A percentile compares a stretch with the other conserved stretches of the same genome.
Evolutionary conservation across 2,797 vertebrate species (phyloP).

Genomic region (Gila robusta): DNA sequence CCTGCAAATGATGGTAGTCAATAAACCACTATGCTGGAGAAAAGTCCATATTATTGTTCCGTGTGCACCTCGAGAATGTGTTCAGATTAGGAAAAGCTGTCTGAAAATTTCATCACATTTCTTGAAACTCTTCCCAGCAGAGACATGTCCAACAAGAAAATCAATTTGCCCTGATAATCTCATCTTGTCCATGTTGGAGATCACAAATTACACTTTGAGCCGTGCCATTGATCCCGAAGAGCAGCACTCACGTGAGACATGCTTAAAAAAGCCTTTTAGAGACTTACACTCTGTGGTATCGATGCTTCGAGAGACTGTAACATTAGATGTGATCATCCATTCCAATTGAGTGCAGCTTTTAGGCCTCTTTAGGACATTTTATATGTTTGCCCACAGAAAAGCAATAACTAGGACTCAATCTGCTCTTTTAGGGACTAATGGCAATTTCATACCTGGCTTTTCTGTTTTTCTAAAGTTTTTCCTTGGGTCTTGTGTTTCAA

Average conservation of each 20-base stretch:
- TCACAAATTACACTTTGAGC: conserved; percentile 43
- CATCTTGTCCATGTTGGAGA: conserved; percentile 41
- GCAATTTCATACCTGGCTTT: conserved; percentile 16
- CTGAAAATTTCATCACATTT: conserved; percentile 28
- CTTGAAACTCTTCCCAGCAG: background rate
- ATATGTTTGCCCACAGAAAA: conserved; percentile 30
- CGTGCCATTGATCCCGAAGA: conserved; percentile 46
- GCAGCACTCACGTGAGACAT: conserved; percentile 31
- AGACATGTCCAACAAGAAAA: conserved; percentile 28
- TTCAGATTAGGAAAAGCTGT: conserved; percentile 5
- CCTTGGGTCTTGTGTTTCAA: background rate
- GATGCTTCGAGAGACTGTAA: conserved; percentile 32
- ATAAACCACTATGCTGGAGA: background rate
- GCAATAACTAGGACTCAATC: conserved; percentile 20
- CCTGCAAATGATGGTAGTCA: background rate
- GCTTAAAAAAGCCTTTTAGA: conserved; percentile 30
- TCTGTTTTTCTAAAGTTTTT: background rate
- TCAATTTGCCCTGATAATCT: conserved; percentile 55
- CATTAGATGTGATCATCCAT: conserved; percentile 45
- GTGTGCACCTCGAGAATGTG: background rate
- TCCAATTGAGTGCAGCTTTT: conserved; percentile 31
- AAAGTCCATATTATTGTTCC: background rate
- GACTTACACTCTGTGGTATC: background rate
- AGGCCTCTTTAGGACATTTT: conserved; percentile 32
- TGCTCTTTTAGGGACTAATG: background rate